Evolutionary conservation across 2,113 vertebrate species (phyloP).

Genomic region (Nematolebias whitei): DNA sequence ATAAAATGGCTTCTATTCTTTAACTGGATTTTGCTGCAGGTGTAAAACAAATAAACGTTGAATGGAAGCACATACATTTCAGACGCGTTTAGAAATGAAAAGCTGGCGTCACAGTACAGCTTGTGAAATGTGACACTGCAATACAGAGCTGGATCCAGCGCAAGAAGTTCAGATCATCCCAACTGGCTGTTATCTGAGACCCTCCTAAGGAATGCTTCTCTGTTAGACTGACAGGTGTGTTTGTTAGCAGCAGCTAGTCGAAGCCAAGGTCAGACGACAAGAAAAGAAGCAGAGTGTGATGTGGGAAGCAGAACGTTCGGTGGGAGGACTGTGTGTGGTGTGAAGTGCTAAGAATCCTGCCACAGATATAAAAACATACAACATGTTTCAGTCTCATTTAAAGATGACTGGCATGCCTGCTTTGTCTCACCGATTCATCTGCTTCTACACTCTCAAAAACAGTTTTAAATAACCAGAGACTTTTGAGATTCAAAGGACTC

Average conservation of each 20-base stretch:
- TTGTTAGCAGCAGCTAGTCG: conserved; percentile 22
- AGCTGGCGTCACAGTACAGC: background rate
- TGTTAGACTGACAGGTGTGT: conserved; percentile 22
- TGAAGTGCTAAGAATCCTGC: background rate
- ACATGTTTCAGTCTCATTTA: conserved; percentile 17
- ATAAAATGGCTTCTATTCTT: background rate
- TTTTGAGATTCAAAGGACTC: no score
- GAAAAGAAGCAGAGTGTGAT: background rate
- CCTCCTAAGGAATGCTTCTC: background rate
- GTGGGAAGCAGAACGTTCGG: background rate
- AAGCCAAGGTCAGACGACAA: conserved; percentile 24
- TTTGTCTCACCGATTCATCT: background rate
- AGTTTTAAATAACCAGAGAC: background rate
- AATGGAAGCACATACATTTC: no score
- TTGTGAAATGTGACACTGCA: background rate
- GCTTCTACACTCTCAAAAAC: background rate
- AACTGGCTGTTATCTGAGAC: background rate
- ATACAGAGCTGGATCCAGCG: no score
- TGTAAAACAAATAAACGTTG: background rate
- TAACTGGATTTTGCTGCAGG: background rate
- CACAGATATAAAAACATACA: background rate
- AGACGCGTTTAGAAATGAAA: background rate
- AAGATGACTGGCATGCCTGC: background rate
- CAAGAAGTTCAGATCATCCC: background rate
- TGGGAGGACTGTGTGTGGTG: conserved; percentile 2